These are phyloP conservation scores for Heliangelus exortis DNA, from an alignment of 2,797 vertebrate genomes.

Conservation along the genomic window DNA sequence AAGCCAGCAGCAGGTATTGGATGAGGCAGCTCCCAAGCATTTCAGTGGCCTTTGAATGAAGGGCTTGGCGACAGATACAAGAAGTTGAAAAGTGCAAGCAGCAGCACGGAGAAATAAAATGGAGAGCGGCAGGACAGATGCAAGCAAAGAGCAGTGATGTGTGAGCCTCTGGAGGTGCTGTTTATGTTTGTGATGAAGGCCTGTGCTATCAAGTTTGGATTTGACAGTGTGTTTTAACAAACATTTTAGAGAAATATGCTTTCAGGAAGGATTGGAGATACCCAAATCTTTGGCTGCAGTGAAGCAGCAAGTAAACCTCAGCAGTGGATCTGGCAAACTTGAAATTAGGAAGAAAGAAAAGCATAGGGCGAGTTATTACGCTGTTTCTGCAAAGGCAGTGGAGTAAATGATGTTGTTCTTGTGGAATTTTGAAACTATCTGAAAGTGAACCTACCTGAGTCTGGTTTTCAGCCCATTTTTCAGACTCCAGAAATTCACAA, in stretches of 20 bases:
- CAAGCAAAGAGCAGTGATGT: constrained; percentile 20
- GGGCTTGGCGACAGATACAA: constrained; percentile 13
- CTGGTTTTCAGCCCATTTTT: not conserved
- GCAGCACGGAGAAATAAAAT: constrained; percentile 38
- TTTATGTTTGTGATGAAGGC: constrained; percentile 10
- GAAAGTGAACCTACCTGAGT: not conserved
- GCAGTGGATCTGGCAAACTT: not conserved
- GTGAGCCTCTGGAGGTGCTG: constrained; percentile 53
- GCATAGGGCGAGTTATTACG: not conserved
- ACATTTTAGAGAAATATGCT: not conserved
- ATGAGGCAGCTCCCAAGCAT: not conserved
- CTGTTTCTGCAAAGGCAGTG: not conserved
- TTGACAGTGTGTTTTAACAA: not conserved
- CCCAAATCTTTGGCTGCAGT: not conserved
- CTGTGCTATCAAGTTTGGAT: constrained; percentile 11
- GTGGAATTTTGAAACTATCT: not conserved
- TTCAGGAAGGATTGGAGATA: not conserved
- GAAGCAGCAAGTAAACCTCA: not conserved
- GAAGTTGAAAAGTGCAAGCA: constrained; percentile 48
- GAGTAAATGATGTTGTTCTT: not conserved
- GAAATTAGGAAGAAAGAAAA: not conserved
- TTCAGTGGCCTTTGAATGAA: constrained; percentile 4
- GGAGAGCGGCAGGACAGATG: constrained; percentile 44
- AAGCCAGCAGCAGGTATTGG: not conserved
- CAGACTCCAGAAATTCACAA: not conserved